Evolutionary conservation across 1,140 invertebrate species (phyloP).

Genomic region (Aleiodes sp.): DNA sequence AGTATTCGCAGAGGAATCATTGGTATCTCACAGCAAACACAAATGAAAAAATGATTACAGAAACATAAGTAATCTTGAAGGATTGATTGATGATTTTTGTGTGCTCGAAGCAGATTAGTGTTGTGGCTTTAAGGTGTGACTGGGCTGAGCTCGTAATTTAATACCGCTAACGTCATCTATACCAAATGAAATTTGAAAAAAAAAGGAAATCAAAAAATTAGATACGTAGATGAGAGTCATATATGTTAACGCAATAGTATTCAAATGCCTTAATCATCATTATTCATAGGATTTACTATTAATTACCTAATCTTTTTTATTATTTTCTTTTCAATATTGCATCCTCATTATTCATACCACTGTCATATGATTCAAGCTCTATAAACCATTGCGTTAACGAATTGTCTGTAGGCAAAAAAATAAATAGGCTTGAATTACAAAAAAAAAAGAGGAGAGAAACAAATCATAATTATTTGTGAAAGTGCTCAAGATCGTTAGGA

Average conservation of each 20-base stretch:
- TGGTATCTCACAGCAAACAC: conserved; percentile 8
- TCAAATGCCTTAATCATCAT: neutral
- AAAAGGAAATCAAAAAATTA: conserved; percentile 42
- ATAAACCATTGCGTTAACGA: conserved; percentile 34
- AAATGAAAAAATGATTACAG: conserved; percentile 1
- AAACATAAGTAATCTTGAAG: conserved; percentile 29
- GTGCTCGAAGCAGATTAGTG: conserved; percentile 40
- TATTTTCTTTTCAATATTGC: neutral
- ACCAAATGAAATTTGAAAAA: conserved; percentile 38
- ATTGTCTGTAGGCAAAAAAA: conserved; percentile 19
- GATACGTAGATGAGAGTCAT: conserved; percentile 12
- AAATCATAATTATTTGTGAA: neutral
- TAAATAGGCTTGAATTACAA: neutral
- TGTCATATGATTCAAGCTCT: conserved; percentile 18
- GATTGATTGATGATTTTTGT: conserved; percentile 29
- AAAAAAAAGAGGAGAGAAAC: neutral
- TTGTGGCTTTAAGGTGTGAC: conserved; percentile 44
- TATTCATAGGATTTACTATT: too few relatives aligned
- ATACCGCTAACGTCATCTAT: conserved; percentile 53
- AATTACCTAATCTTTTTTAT: conserved; percentile 9
- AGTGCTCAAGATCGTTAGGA: neutral
- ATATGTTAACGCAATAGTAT: neutral
- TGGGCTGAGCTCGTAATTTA: conserved; percentile 46
- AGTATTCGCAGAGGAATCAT: too few relatives aligned
- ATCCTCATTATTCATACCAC: conserved; percentile 9